These are phyloP conservation scores for Pagetopsis macropterus DNA, from an alignment of 2,797 vertebrate genomes.

Conservation along the genomic window DNA sequence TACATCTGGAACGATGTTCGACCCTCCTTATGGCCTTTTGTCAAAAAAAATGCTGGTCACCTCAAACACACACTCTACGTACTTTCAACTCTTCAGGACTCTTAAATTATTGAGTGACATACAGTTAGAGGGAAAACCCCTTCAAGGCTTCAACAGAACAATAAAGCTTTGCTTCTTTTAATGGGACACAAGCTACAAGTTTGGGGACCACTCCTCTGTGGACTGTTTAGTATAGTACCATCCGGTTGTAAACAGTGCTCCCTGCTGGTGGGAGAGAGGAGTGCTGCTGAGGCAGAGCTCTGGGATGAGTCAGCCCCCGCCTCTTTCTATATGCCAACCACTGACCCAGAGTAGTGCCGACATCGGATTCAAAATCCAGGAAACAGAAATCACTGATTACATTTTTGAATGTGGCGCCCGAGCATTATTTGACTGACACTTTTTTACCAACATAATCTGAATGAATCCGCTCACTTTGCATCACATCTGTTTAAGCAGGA, in stretches of 20 bases:
- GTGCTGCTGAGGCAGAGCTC: constrained; percentile 1
- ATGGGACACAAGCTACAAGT: background rate
- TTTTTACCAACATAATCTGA: too few relatives aligned
- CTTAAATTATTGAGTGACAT: background rate
- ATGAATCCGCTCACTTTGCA: too few relatives aligned
- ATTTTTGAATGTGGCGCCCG: too few relatives aligned
- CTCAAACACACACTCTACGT: background rate
- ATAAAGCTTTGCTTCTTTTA: background rate
- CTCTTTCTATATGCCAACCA: background rate
- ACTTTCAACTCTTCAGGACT: background rate
- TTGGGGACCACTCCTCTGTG: background rate
- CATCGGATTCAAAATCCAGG: too few relatives aligned
- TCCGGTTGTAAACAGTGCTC: background rate
- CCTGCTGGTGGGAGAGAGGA: background rate
- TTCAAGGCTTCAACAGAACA: background rate
- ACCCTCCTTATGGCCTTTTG: background rate
- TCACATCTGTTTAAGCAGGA: too few relatives aligned
- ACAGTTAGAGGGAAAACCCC: background rate
- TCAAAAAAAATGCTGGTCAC: background rate
- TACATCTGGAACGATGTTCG: background rate
- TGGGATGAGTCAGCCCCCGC: background rate
- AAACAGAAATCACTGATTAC: too few relatives aligned
- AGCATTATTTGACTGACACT: too few relatives aligned
- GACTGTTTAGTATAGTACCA: background rate
- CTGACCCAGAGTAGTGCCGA: too few relatives aligned